These are phyloP conservation scores for Platycheirus rosarum DNA, from an alignment of 2,888 invertebrate species.

Conservation along the genomic window DNA sequence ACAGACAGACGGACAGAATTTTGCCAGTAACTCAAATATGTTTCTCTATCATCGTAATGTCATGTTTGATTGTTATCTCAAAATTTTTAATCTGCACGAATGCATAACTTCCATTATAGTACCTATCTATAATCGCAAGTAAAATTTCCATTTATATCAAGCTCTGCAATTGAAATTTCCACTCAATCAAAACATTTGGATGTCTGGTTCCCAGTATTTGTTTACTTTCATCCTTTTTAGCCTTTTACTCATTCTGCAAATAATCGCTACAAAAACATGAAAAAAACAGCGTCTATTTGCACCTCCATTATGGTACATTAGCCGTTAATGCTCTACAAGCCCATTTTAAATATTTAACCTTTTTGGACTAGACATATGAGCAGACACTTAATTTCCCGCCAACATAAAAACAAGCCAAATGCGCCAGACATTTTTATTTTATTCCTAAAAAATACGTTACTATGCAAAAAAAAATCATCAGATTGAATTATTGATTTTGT, in stretches of 20 bases:
- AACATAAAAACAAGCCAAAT: background rate
- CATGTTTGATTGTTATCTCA: too few relatives aligned
- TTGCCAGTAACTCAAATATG: too few relatives aligned
- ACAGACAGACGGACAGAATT: too few relatives aligned
- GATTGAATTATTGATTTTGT: constrained; percentile 61
- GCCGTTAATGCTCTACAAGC: constrained; percentile 27
- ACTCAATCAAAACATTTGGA: background rate
- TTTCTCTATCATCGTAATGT: too few relatives aligned
- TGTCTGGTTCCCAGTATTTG: constrained; percentile 5
- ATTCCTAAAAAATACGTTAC: background rate
- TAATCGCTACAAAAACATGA: background rate
- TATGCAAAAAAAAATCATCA: constrained; percentile 14
- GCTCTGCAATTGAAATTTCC: too few relatives aligned
- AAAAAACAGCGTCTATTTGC: constrained; percentile 3
- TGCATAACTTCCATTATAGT: too few relatives aligned
- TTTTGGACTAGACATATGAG: constrained; percentile 10
- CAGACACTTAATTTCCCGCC: background rate
- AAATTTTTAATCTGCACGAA: too few relatives aligned
- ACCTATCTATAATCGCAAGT: too few relatives aligned
- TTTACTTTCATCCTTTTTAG: constrained; percentile 22
- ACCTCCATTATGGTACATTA: constrained; percentile 19
- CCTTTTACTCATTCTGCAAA: constrained; percentile 6
- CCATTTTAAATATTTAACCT: constrained; percentile 28
- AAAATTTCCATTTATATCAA: too few relatives aligned
- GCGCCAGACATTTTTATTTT: constrained; percentile 15